Evolutionary conservation across 64 coral and sea anemone species (phyloP), one percentile per base, ranked within the genome.

Genomic region (Montipora cactus): DNA sequence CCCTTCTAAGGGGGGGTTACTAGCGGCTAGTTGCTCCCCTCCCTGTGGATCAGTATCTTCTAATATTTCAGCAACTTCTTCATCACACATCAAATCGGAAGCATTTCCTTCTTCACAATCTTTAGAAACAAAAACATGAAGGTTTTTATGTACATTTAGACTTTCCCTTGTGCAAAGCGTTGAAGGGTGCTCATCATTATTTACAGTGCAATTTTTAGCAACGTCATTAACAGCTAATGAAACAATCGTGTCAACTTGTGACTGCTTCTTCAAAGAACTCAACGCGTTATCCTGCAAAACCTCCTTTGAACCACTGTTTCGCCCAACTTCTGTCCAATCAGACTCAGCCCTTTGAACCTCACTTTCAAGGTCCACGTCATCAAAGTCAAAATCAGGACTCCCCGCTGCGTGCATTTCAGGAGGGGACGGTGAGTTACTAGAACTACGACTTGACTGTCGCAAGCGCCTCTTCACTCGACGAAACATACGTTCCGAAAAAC

Each of bases 1-100:
- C 64, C 0, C 57, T 49, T 78, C 46, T 47, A 46, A 7, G 15
- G 13, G 74, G 20, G 13, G 10, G 4, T 82, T 82, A 12, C 80
- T 61, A 23, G 52, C 8, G 4, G 7, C 18, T 37, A 37, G 1
- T 72, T 71, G 19, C 18, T 23, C 8, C 20, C 1, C 53, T 44
- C 47, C 82, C 64, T 51, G 14, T 6, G 5, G 45, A 7, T 4
- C 47, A 84, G 11, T 16, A 4, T 7, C 45, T 86, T 72, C 46
- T 4, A 72, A 51, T 50, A 86, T 71, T 47, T 50, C n/a, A 70
- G 64, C 49, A 72, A 70, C 82, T 67, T 86, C 82, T 69, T 86
- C 46, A 72, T 72, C 82, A 49, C 82, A 86, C 28, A 86, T 49
- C 19, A 49, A 3, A 49, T 72, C 82, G n/a, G 11, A 2, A 48